Percentiles rank a stretch among this genome's conserved stretches.
Conservation (phyloP, 2,113 vertebrate species). For the Paedocypris sp. region DNA sequence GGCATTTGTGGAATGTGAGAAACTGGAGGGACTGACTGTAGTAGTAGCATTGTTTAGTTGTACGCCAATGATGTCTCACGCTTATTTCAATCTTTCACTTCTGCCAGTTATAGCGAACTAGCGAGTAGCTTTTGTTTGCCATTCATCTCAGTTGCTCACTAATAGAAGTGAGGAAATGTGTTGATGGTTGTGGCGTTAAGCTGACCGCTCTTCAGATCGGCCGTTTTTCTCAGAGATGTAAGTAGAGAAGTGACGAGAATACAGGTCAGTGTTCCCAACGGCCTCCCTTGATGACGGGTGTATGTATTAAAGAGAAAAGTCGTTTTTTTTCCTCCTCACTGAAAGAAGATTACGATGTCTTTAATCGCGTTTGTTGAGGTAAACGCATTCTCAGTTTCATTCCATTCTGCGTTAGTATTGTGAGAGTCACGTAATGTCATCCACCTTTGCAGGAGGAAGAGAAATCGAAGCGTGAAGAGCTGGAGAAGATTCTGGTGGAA, state of each 20-base stretch:
- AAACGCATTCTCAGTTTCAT: neutral
- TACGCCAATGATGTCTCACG: no score
- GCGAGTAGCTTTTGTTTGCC: neutral
- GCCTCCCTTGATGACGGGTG: neutral
- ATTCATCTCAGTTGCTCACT: neutral
- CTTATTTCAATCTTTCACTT: neutral
- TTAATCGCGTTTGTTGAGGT: slow-evolving; percentile 6
- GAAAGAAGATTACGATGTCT: slow-evolving; percentile 17
- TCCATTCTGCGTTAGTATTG: no score
- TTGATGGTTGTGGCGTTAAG: slow-evolving; percentile 2
- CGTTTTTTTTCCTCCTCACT: neutral
- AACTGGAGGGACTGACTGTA: no score
- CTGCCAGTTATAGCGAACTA: no score
- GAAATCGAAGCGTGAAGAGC: slow-evolving; percentile 93
- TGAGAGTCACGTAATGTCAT: no score
- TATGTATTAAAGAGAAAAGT: neutral
- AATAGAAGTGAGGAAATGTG: slow-evolving; percentile 11
- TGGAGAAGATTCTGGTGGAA: slow-evolving; percentile 98
- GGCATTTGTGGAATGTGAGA: no score
- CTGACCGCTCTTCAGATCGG: slow-evolving; percentile 8
- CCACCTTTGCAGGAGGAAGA: slow-evolving; percentile 93
- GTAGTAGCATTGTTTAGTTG: no score
- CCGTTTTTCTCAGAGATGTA: slow-evolving; percentile 7
- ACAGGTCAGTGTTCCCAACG: slow-evolving; percentile 14
- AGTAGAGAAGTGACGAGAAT: slow-evolving; percentile 2